Evolutionary conservation across 2,888 invertebrate species (phyloP), one percentile per base, ranked within the genome.

Genomic region (Erebia ligea): DNA sequence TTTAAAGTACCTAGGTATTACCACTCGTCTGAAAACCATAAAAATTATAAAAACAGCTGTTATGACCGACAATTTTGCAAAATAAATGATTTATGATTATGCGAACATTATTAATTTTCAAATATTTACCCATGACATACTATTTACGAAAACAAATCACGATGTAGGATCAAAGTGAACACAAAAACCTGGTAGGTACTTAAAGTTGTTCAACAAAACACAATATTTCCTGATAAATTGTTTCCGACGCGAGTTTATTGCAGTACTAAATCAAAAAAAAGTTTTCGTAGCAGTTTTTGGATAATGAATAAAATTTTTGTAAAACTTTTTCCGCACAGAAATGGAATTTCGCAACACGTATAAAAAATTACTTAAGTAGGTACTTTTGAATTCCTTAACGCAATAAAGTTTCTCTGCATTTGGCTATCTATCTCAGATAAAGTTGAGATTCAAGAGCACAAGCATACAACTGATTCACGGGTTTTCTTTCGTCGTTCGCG

Each of bases 241-340:
- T 56, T 56, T 65, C 42, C 19, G 57, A 57, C n/a, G 4, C 17
- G 65, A 21, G 56, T 45, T 57, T 66, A 66, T 66, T 66, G 45
- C 66, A 56, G 45, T 54, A 42, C 56, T 66, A 66, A 66, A 66
- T 66, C 66, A 66, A 66, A 66, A 56, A 34, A 42, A 17, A 65
- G 54, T 54, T 54, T 54, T 54, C 10, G 54, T 10, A 17, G 10
- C 54, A 54, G 34, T 19, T 65, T 64, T 65, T 34, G 40, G 54
- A 54, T 54, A 42, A 65, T 15, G 56, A 13, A 64, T 57, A 45
- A 40, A 56, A 54, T 56, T 57, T 10, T 66, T 21, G 17, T 40
- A 1, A 52, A 64, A 52, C 40, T 64, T 64, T 34, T 34, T 17
- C 64, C 64, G 34, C 21, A 19, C 17, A 45, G 10, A 62, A 61